A percentile compares a stretch with the other conserved stretches of the same genome.
phyloP scores from a whole-genome alignment of 2,888 invertebrate genomes.

The Capitulum mitella region DNA sequence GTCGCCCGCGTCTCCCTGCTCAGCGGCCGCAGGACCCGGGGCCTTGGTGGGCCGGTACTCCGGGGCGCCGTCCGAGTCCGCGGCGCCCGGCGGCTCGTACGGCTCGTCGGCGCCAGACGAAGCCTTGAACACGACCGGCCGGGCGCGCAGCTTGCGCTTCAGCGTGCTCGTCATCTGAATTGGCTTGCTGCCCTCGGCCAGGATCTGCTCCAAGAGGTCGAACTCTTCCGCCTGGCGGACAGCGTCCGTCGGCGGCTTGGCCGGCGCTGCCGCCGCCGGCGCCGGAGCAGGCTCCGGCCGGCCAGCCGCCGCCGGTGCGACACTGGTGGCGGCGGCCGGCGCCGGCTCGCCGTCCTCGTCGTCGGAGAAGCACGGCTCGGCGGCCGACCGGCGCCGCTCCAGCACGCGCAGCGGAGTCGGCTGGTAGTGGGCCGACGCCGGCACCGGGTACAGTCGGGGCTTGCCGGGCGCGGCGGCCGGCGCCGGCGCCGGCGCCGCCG shows the following conservation, averaged over 20 bases:
- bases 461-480: not conserved
- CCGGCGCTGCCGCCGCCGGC: not conserved
- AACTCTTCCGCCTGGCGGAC: not conserved
- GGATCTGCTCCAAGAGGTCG: constrained; percentile 1
- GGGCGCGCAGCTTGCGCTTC: not conserved
- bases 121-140: constrained; percentile 27
- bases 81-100: constrained; percentile 41
- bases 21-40: too few relatives aligned
- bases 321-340: not conserved
- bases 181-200: constrained; percentile 3
- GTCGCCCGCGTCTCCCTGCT: constrained; percentile 39
- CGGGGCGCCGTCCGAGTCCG: constrained; percentile 40
- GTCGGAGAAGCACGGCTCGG: constrained; percentile 13
- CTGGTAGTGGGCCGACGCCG: not conserved
- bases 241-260: not conserved
- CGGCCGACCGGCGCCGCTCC: not conserved
- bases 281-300: not conserved
- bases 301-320: not conserved
- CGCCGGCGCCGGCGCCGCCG: not conserved
- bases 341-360: not conserved
- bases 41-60: constrained; percentile 40
- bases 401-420: not conserved
- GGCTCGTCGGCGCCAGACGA: constrained; percentile 39
- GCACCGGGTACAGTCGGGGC: not conserved
- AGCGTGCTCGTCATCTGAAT: not conserved